Conservation (phyloP, 2,888 invertebrate species). For the Steinernema scapterisci region DNA sequence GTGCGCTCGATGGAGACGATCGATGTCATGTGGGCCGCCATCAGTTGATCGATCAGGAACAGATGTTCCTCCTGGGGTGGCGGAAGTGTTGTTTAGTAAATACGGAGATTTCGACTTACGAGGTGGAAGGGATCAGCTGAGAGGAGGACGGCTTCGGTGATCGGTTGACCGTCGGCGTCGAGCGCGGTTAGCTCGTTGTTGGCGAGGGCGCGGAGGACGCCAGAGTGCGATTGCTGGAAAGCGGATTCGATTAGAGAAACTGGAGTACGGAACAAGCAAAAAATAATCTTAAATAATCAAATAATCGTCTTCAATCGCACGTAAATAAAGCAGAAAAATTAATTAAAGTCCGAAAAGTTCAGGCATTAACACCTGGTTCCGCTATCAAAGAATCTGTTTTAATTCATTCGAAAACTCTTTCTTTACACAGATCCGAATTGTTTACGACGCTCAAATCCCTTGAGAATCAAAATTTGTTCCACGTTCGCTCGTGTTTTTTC, state of each 20-base stretch:
- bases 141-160: slow-evolving; percentile 69
- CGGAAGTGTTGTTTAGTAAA: not conserved
- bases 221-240: slow-evolving; percentile 65
- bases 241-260: not conserved
- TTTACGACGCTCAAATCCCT: slow-evolving; percentile 14
- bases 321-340: not conserved
- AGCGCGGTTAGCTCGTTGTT: slow-evolving; percentile 68
- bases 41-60: slow-evolving; percentile 70
- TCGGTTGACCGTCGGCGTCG: slow-evolving; percentile 54
- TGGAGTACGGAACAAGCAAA: too few species aligned
- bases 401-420: not conserved
- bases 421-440: slow-evolving; percentile 25
- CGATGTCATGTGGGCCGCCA: slow-evolving; percentile 68
- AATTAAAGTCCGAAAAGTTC: not conserved
- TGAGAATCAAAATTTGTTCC: slow-evolving; percentile 6
- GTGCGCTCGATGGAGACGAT: slow-evolving; percentile 69
- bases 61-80: slow-evolving; percentile 68
- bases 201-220: slow-evolving; percentile 69
- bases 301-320: not conserved
- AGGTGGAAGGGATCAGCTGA: slow-evolving; percentile 69
- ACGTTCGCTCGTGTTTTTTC: too few species aligned
- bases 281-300: not conserved
- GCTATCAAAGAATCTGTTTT: not conserved
- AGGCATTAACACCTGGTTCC: too few species aligned
- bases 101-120: slow-evolving; percentile 55